Evolutionary conservation across 2,797 vertebrate genomes (phyloP), one percentile per base, ranked within the genome.

Genomic region (Peromyscus aztecus): DNA sequence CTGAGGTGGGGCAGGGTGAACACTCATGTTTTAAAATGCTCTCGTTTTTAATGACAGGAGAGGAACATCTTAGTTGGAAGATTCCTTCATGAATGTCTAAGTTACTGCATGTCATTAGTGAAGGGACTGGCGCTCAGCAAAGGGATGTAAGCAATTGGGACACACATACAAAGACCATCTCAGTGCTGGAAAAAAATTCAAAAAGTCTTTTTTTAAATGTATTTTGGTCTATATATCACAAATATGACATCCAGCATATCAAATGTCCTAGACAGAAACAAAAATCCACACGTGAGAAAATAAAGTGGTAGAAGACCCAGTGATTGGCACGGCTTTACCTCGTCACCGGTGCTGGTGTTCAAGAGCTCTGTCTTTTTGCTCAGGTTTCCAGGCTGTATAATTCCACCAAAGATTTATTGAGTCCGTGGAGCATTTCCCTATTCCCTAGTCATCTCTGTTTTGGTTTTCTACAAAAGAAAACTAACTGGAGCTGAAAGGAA

Each of bases 1-100:
- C 59, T 27, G 17, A 12, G 7, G 31, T 46, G 40, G 52, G 29
- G 73, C 37, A 0, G 0, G 52, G 69, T 75, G 40, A 89, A 4
- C 59, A 8, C 6, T 94, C 2, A 71, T 82, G 88, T 37, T 23
- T 97, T 84, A 93, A 98, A 95, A 92, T 37, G 17, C 40, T 37
- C 19, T 37, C 46, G 27, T 63, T 24, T 78, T 84, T 96, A 95
- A 94, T 6, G 71, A 95, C 23, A 76, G 43, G 83, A 90, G 12
- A 2, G 4, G 61, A 57, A 43, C 17, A 11, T 29, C 40, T 37
- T 82, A 59, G 63, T n/a, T 17, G 4, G 67, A 78, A 1, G 40
- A 71, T 55, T 78, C 29, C 63, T 93, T 92, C 24, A 23, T 27
- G 1, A 92, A 10, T 2, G n/a, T 80, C 63, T 59, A 78, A 69